Evolutionary conservation across 2,888 invertebrate genomes (phyloP), one percentile per base, ranked within the genome.

Genomic region (Drosophila tripunctata): DNA sequence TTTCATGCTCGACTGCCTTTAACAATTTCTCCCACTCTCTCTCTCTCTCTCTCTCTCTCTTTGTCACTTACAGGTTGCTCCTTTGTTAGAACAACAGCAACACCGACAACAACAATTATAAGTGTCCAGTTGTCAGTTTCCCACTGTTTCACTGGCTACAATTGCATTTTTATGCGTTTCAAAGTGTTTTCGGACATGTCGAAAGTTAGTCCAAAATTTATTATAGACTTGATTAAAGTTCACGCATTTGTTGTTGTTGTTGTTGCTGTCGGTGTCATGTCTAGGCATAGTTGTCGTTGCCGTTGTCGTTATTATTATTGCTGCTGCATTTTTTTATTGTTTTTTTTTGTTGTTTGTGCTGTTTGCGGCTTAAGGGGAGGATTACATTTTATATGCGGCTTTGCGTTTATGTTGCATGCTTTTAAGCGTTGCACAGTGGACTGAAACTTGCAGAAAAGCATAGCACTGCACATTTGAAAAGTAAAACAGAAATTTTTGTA

Each of bases 161-260:
- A 77, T 82, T 82, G 85, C 78, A 77, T 68, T 82, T 84, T 82
- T 73, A 79, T 79, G 71, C 63, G 67, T 69, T 77, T 69, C 75
- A 60, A 85, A 83, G 82, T 84, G 85, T 84, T 84, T 77, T 52
- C 56, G 40, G 84, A 70, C 83, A 75, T 81, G 77, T 77, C 71
- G 47, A 10, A 15, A 54, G 63, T 72, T 78, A 76, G 48, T 40
- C 40, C 27, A 56, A 65, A 57, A 78, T 69, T 64, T 84, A 81
- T 65, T 35, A 33, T 21, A 21, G 17, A 36, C 36, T 44, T 55
- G 69, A 80, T 78, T 78, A 41, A 44, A 43, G 64, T 33, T 30
- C 19, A 17, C 33, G 38, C 69, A 45, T 69, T 67, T 48, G 35
- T 22, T 41, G 30, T 3, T 17, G 15, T 14, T 54, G 19, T 67